These are phyloP conservation scores for Steatornis caripensis DNA, from an alignment of 2,113 vertebrate species.

Conservation along the genomic window DNA sequence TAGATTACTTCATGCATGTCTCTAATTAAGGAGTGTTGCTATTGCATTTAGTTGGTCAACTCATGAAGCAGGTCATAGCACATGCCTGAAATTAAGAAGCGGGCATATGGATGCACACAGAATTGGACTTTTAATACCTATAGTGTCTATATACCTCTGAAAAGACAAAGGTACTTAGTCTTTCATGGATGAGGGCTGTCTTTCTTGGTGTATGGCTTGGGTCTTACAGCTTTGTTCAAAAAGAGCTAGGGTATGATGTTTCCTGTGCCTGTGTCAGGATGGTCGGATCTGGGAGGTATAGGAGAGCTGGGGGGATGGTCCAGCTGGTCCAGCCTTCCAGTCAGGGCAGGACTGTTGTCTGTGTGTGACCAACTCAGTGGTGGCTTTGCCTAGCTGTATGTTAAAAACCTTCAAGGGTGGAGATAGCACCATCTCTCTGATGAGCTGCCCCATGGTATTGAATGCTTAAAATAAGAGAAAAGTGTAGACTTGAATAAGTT, in stretches of 20 bases:
- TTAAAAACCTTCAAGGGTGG: background rate
- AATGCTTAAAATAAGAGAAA: background rate
- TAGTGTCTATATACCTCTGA: background rate
- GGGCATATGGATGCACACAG: background rate
- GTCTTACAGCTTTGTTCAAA: background rate
- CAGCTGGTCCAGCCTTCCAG: background rate
- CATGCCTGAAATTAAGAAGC: background rate
- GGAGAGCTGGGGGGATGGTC: background rate
- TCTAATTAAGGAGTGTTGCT: background rate
- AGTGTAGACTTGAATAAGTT: background rate
- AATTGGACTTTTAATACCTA: background rate
- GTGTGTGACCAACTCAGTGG: background rate
- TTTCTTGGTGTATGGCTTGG: background rate
- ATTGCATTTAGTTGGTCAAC: background rate
- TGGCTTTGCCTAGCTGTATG: background rate
- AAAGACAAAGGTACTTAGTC: background rate
- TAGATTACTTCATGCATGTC: fast-evolving
- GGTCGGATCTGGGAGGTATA: background rate
- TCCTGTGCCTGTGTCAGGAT: background rate
- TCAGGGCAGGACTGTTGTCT: background rate
- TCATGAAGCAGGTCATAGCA: background rate
- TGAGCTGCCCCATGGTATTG: fast-evolving
- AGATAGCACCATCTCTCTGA: background rate
- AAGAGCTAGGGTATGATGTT: background rate
- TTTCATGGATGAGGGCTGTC: background rate